phyloP scores from a whole-genome alignment of 2,888 invertebrate genomes.

The Cheilosia variabilis region DNA sequence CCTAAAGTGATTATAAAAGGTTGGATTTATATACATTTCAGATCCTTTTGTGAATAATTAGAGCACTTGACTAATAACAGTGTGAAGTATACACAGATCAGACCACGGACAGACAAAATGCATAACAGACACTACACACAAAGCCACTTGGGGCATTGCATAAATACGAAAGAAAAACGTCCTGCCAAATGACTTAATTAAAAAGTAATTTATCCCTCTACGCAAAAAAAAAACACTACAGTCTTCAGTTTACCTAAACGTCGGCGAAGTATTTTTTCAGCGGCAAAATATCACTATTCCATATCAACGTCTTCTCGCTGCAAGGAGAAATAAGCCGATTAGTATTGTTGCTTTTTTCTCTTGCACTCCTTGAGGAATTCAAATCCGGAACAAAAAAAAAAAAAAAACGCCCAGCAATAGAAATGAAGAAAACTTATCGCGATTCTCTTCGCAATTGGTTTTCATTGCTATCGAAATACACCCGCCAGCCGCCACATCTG shows the following conservation, averaged over 20 bases:
- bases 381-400: slow-evolving; percentile 3
- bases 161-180: not conserved
- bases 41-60: no score
- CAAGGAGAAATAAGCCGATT: slow-evolving; percentile 46
- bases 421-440: slow-evolving; percentile 53
- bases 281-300: slow-evolving; percentile 23
- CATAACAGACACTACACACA: not conserved
- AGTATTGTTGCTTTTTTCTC: slow-evolving; percentile 20
- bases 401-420: slow-evolving; percentile 23
- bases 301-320: slow-evolving; percentile 7
- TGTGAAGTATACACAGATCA: no score
- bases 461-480: slow-evolving; percentile 58
- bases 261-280: slow-evolving; percentile 13
- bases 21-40: no score
- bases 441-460: slow-evolving; percentile 51
- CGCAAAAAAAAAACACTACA: not conserved
- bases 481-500: slow-evolving; percentile 4
- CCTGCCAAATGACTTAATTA: slow-evolving; percentile 32
- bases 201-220: slow-evolving; percentile 22
- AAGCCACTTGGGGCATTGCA: not conserved
- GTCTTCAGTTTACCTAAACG: slow-evolving; percentile 37
- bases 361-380: slow-evolving; percentile 20
- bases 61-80: no score
- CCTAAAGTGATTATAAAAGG: no score
- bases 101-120: no score